A percentile compares a stretch with the other conserved stretches of the same genome.
Conservation (phyloP, 2,797 vertebrate species). For the Glossophaga mutica region DNA sequence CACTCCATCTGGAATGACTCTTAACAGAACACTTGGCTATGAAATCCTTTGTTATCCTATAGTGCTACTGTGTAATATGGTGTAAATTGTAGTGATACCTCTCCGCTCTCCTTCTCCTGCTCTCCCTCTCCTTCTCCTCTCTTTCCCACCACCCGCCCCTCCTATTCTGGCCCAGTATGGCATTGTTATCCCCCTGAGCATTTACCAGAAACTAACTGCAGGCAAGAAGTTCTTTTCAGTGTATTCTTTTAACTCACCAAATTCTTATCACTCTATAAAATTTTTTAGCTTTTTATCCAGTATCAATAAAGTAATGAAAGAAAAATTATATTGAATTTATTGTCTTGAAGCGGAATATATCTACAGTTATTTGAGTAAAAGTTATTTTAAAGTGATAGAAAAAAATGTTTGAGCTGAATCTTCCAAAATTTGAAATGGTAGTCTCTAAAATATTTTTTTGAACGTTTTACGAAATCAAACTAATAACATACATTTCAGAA, state of each 20-base stretch:
- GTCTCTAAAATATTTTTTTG: not conserved
- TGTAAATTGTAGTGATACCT: not conserved
- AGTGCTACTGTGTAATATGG: not conserved
- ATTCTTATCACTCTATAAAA: not conserved
- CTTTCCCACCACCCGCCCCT: rapidly evolving
- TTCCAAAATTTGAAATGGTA: not conserved
- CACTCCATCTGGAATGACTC: conserved; percentile 46
- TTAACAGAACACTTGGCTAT: not conserved
- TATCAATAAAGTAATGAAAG: conserved; percentile 19
- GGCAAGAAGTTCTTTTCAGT: not conserved
- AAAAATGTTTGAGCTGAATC: not conserved
- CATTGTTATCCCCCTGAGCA: not conserved
- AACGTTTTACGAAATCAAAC: not conserved
- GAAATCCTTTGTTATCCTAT: conserved; percentile 22
- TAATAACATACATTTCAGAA: not conserved
- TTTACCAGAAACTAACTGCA: conserved; percentile 34
- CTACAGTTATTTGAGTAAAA: not conserved
- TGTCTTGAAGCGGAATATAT: not conserved
- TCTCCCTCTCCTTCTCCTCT: not conserved
- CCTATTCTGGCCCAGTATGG: not conserved
- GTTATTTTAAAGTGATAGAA: not conserved
- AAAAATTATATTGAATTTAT: not conserved
- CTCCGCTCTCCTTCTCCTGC: not conserved
- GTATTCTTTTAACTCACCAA: not conserved
- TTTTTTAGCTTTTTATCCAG: not conserved